phyloP scores from a whole-genome alignment of 2,113 vertebrate genomes.

The Nesogale talazaci region DNA sequence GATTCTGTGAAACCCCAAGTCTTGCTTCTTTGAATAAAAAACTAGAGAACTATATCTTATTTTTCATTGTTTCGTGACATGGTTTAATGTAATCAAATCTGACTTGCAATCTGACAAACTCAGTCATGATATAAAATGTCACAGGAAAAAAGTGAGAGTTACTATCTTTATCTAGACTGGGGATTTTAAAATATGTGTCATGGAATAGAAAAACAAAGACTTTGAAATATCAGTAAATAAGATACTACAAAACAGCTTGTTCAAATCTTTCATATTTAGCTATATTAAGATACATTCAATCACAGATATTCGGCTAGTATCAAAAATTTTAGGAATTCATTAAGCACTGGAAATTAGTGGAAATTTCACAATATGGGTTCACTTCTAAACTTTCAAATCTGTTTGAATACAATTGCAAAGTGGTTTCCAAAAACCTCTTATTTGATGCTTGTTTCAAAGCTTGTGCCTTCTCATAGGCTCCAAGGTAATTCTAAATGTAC shows the following conservation, averaged over 20 bases:
- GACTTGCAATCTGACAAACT: constrained; percentile 76
- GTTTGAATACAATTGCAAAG: constrained; percentile 49
- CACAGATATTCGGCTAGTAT: not conserved
- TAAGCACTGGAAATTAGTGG: constrained; percentile 51
- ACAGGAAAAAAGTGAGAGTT: constrained; percentile 72
- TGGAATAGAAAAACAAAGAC: constrained; percentile 61
- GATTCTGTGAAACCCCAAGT: not conserved
- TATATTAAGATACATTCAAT: not conserved
- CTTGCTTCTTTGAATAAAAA: constrained; percentile 35
- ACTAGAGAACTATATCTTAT: constrained; percentile 42
- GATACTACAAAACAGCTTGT: not conserved
- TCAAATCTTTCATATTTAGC: constrained; percentile 30
- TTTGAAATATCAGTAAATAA: constrained; percentile 66
- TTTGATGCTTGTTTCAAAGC: constrained; percentile 46
- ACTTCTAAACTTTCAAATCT: constrained; percentile 30
- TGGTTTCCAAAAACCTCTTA: constrained; percentile 52
- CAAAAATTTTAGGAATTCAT: not conserved
- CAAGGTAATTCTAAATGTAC: constrained; percentile 78
- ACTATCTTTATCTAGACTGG: constrained; percentile 72
- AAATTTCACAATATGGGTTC: constrained; percentile 6
- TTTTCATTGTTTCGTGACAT: constrained; percentile 74
- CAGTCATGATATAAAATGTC: constrained; percentile 79
- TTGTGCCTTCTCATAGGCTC: constrained; percentile 70
- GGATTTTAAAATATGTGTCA: constrained; percentile 26
- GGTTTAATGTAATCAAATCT: constrained; percentile 74